Percentiles rank a stretch among this genome's conserved stretches.
Conservation (phyloP, 1,140 invertebrate species). For the Scylla paramamosain region DNA sequence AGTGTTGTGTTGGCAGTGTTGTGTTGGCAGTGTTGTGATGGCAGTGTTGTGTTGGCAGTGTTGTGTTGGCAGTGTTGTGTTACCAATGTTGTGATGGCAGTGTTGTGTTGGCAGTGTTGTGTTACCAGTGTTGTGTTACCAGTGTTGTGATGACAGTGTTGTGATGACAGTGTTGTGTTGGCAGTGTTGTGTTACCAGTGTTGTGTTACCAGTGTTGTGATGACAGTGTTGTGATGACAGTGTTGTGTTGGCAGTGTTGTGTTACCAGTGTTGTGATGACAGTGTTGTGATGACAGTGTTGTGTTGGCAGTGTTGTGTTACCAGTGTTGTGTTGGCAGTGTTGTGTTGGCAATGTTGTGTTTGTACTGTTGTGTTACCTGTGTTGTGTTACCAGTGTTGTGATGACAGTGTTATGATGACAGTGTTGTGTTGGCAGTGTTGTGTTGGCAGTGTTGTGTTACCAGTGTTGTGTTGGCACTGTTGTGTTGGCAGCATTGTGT, state of each 20-base stretch:
- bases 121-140: neutral
- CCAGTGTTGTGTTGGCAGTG: neutral
- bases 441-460: constrained; percentile 4
- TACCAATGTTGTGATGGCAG: constrained; percentile 26
- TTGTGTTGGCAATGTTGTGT: constrained; percentile 3
- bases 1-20: too few species aligned
- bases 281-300: constrained; percentile 32
- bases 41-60: neutral
- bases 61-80: neutral
- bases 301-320: constrained; percentile 24
- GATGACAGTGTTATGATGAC: too few species aligned
- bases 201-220: too few species aligned
- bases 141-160: neutral
- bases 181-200: neutral
- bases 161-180: constrained; percentile 30
- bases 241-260: constrained; percentile 13
- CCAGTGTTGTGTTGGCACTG: neutral
- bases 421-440: constrained; percentile 6
- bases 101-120: constrained; percentile 33
- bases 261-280: neutral
- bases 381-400: too few species aligned
- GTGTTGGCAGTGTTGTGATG: too few species aligned
- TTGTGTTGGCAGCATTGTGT: too few species aligned
- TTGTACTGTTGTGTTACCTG: neutral
- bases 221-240: constrained; percentile 8